phyloP scores from a whole-genome alignment of 2,888 invertebrate genomes.

The Catocala nupta region DNA sequence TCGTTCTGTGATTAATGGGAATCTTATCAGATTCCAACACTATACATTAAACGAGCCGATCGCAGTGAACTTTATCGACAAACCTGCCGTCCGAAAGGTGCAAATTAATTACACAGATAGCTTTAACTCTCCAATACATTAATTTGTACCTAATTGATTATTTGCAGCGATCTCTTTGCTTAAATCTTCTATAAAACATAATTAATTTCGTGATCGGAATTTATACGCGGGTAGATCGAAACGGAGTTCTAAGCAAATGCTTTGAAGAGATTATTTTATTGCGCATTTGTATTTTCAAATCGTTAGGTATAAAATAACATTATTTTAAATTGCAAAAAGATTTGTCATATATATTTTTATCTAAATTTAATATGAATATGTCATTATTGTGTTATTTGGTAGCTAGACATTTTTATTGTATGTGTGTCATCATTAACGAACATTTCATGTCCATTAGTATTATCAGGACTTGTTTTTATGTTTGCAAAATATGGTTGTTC shows the following conservation, averaged over 20 bases:
- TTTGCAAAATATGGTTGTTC: slow-evolving; percentile 69
- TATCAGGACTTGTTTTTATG: slow-evolving; percentile 60
- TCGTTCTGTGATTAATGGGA: slow-evolving; percentile 75
- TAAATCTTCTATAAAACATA: slow-evolving; percentile 55
- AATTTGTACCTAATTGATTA: slow-evolving; percentile 70
- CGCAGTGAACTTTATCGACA: slow-evolving; percentile 67
- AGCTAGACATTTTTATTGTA: slow-evolving; percentile 38
- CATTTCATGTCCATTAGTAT: slow-evolving; percentile 41
- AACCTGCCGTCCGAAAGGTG: slow-evolving; percentile 69
- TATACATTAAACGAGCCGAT: slow-evolving; percentile 70
- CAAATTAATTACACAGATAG: slow-evolving; percentile 78
- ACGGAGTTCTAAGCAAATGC: slow-evolving; percentile 28
- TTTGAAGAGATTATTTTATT: slow-evolving; percentile 29
- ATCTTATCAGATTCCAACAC: slow-evolving; percentile 77
- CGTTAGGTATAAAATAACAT: slow-evolving; percentile 23
- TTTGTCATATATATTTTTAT: slow-evolving; percentile 11
- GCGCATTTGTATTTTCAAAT: slow-evolving; percentile 37
- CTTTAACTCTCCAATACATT: slow-evolving; percentile 68
- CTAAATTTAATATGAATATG: slow-evolving; percentile 11
- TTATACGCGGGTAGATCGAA: slow-evolving; percentile 28
- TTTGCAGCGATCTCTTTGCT: slow-evolving; percentile 61
- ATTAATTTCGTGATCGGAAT: slow-evolving; percentile 51
- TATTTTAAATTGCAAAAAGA: slow-evolving; percentile 9
- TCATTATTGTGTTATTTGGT: slow-evolving; percentile 22
- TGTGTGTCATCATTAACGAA: slow-evolving; percentile 39